These are phyloP conservation scores for Dicaeum eximium DNA, from an alignment of 2,113 vertebrate genomes.

Conservation along the genomic window DNA sequence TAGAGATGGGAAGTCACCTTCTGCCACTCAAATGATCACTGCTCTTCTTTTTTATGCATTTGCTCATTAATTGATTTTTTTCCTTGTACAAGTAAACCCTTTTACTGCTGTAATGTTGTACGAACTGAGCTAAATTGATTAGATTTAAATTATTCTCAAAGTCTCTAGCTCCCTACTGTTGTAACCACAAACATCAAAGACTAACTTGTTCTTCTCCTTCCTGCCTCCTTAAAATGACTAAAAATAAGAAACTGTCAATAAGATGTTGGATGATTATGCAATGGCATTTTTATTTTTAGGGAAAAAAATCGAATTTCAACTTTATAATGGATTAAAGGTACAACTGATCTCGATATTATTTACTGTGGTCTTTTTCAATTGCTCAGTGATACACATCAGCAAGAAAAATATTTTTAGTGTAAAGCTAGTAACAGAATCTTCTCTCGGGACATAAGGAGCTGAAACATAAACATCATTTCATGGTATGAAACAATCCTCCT, in stretches of 20 bases:
- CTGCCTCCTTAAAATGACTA: constrained; percentile 51
- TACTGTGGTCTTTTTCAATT: not conserved
- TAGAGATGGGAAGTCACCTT: not conserved
- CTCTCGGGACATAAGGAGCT: not conserved
- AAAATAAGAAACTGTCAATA: constrained; percentile 71
- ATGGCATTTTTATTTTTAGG: constrained; percentile 48
- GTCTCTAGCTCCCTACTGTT: not conserved
- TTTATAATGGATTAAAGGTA: constrained; percentile 61
- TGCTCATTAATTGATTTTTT: constrained; percentile 52
- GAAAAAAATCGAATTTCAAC: constrained; percentile 8
- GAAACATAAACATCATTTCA: not conserved
- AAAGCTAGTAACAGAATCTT: not conserved
- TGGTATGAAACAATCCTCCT: not conserved
- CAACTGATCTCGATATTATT: not conserved
- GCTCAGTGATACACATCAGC: not conserved
- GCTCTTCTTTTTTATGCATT: constrained; percentile 7
- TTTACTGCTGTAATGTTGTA: constrained; percentile 32
- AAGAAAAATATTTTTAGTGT: not conserved
- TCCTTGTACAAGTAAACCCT: constrained; percentile 25
- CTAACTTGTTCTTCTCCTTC: constrained; percentile 17
- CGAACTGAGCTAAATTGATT: constrained; percentile 53
- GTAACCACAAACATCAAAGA: constrained; percentile 45
- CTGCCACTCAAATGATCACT: not conserved
- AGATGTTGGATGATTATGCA: not conserved
- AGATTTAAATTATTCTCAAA: constrained; percentile 56